Base-by-base conservation (phyloP, 2,113 vertebrate genomes). In the Pelvicachromis taeniatus region DNA sequence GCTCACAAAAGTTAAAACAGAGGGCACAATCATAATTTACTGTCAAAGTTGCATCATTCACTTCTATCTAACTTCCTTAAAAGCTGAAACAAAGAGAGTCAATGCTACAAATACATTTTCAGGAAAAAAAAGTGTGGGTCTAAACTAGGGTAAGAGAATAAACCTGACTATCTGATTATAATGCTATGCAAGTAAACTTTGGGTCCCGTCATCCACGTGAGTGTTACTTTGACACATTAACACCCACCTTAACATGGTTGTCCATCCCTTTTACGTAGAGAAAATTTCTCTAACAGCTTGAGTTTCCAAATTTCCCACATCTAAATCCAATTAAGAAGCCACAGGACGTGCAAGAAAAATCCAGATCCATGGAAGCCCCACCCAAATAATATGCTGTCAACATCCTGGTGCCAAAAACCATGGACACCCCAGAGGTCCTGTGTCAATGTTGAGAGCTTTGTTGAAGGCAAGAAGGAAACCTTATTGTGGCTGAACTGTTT, bases 131-230 rank as follows among this genome's bases (percentile, higher is more conserved):
- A 75, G 45, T 75, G 17, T n/a, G 31, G 10, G 17, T 52, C 48
- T 13, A 55, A 55, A 55, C n/a, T 55, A 52, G n/a, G 16, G 2
- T 50, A 12, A 52, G 29, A 45, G 65, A 26, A 70, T 45, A 70
- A 48, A 45, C 40, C 21, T 70, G 0, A 70, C 0, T 48, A 45
- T 45, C 65, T 29, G 13, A 48, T 48, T 70, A 48, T 42, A 70
- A 23, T 0, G 40, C 3, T 70, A 48, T 48, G 21, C 40, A 70
- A 40, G 70, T 16, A 75, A 31, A 75, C 14, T 50, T 19, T n/a
- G 23, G 45, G 10, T 52, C 70, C 17, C 29, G 45, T 31, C 45
- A 75, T 48, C 17, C 45, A 75, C 1, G 10, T n/a, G 45, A 52
- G 26, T 33, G 17, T 52, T 33, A 52, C 70, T 75, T 52, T 75